These are phyloP conservation scores for Ctenicera cuprea DNA, from an alignment of 2,888 invertebrate species.

Conservation along the genomic window DNA sequence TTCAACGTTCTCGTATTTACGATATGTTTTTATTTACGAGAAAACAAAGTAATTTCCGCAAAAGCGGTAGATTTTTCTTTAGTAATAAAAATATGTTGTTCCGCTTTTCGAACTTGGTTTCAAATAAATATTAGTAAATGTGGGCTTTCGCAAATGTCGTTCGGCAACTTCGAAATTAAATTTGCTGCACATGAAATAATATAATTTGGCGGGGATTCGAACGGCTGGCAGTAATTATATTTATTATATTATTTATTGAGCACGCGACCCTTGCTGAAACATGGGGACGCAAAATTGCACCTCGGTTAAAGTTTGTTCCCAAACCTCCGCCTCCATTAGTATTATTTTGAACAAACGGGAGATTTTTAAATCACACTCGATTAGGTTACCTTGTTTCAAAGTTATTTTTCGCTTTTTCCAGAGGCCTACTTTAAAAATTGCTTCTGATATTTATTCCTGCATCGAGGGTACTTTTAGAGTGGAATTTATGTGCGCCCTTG, in stretches of 20 bases:
- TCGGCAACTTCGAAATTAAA: constrained; percentile 64
- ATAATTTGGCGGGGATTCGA: constrained; percentile 62
- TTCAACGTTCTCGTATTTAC: not conserved
- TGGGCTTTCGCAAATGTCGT: constrained; percentile 62
- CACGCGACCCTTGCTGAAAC: constrained; percentile 56
- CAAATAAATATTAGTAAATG: constrained; percentile 61
- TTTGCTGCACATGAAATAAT: constrained; percentile 66
- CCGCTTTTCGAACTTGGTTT: constrained; percentile 36
- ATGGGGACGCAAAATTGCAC: constrained; percentile 50
- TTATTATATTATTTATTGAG: constrained; percentile 65
- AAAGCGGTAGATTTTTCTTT: not conserved
- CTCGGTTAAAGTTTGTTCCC: constrained; percentile 42
- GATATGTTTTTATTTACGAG: not conserved
- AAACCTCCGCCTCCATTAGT: constrained; percentile 9
- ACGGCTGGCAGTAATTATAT: constrained; percentile 62
- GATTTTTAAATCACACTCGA: no score
- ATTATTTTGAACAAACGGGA: not conserved
- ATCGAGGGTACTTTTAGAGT: constrained; percentile 2
- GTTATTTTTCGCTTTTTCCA: not conserved
- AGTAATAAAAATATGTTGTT: constrained; percentile 37
- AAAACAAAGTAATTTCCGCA: constrained; percentile 5
- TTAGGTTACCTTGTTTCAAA: no score
- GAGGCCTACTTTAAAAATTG: no score
- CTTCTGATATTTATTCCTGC: no score
- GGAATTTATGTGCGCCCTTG: constrained; percentile 43